phyloP scores from a whole-genome alignment of 2,113 vertebrate genomes.

The Scartelaos histophorus region DNA sequence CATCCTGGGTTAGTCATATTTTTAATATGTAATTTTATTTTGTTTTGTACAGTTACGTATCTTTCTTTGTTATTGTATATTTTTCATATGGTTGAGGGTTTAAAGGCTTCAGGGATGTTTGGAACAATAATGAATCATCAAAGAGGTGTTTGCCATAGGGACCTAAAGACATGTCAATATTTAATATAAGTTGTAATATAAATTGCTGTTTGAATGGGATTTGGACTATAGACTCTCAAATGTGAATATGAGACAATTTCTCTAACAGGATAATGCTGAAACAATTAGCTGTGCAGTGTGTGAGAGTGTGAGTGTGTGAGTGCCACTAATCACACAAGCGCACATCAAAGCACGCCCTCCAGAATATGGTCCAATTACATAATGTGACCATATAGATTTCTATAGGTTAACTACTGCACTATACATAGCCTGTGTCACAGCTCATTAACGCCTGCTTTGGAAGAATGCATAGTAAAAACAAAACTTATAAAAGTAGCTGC shows the following conservation, averaged over 20 bases:
- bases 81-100: too few relatives aligned
- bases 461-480: not conserved
- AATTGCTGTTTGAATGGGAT: constrained; percentile 27
- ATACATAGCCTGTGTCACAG: constrained; percentile 5
- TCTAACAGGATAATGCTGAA: not conserved
- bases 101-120: too few relatives aligned
- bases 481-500: not conserved
- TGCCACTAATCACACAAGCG: not conserved
- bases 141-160: constrained; percentile 29
- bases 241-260: constrained; percentile 8
- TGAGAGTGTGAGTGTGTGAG: not conserved
- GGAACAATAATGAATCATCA: not conserved
- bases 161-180: constrained; percentile 29
- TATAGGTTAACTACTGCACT: not conserved
- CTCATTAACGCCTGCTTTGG: not conserved
- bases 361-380: constrained; percentile 4
- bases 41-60: too few relatives aligned
- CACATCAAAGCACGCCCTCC: not conserved
- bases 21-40: too few relatives aligned
- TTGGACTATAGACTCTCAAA: constrained; percentile 10
- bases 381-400: not conserved
- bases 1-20: too few relatives aligned
- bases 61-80: too few relatives aligned
- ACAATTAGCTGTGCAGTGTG: not conserved
- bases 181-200: constrained; percentile 20